These are phyloP conservation scores for Dunckerocampus dactyliophorus DNA, from an alignment of 2,113 vertebrate genomes.

Conservation along the genomic window DNA sequence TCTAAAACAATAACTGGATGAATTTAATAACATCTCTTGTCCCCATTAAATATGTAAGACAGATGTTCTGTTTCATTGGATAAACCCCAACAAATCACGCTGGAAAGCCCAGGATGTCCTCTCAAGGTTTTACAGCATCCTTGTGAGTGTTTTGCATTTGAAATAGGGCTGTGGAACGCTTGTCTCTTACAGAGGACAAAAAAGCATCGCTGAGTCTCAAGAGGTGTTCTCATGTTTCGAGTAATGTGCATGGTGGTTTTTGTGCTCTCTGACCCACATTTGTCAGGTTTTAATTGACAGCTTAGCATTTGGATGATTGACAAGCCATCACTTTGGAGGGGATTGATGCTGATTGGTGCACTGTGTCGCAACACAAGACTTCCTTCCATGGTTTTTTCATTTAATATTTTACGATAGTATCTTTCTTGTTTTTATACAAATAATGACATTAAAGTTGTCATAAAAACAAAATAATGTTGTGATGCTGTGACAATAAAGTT, in stretches of 20 bases:
- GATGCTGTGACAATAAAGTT: no score
- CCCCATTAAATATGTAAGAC: no score
- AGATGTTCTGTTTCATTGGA: no score
- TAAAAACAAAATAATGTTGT: no score
- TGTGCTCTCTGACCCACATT: conserved; percentile 18
- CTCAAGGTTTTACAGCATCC: background rate
- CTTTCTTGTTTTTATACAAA: no score
- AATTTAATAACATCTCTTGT: no score
- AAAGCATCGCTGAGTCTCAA: background rate
- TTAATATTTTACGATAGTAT: no score
- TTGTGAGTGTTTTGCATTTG: background rate
- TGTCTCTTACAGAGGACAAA: background rate
- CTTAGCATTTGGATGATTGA: conserved; percentile 62
- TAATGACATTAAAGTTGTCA: no score
- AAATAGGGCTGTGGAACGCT: background rate
- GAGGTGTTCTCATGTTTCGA: conserved; percentile 1
- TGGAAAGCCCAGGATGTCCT: background rate
- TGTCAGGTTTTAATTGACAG: conserved; percentile 60
- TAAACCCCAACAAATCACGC: background rate
- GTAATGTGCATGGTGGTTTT: background rate
- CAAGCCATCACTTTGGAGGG: conserved; percentile 18
- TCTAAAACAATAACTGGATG: no score
- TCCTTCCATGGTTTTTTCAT: background rate
- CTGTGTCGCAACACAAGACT: background rate
- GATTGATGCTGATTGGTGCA: background rate